phyloP scores from a whole-genome alignment of 2,113 vertebrate species.

The Oryzias melastigma region DNA sequence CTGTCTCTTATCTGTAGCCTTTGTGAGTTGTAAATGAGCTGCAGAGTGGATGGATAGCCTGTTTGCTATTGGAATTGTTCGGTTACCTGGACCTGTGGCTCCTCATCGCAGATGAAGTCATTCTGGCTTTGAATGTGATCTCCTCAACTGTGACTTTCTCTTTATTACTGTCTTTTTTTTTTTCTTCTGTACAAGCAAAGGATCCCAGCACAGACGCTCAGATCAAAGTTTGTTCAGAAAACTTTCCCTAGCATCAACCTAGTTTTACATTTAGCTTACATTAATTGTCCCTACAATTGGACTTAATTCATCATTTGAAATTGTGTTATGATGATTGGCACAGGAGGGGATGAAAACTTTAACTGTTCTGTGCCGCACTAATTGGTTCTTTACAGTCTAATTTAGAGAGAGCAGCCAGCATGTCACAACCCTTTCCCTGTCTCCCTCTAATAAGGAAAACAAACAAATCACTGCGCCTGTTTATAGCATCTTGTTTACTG shows the following conservation, averaged over 20 bases:
- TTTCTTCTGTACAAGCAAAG: slow-evolving; percentile 7
- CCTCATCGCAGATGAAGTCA: slow-evolving; percentile 30
- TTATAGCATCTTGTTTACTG: slow-evolving; percentile 43
- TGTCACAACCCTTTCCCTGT: slow-evolving; percentile 36
- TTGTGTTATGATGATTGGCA: slow-evolving; percentile 75
- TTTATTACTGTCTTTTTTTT: slow-evolving; percentile 2
- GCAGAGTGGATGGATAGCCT: slow-evolving; percentile 22
- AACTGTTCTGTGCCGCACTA: slow-evolving; percentile 46
- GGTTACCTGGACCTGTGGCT: slow-evolving; percentile 30
- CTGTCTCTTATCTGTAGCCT: slow-evolving; percentile 47
- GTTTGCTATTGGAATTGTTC: slow-evolving; percentile 37
- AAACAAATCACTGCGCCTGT: slow-evolving; percentile 48
- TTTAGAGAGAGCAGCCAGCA: slow-evolving; percentile 48
- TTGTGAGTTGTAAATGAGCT: slow-evolving; percentile 50
- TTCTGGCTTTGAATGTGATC: slow-evolving; percentile 37
- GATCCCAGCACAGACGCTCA: slow-evolving; percentile 18
- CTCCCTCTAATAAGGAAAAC: slow-evolving; percentile 50
- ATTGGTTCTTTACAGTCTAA: slow-evolving; percentile 60
- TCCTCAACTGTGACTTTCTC: slow-evolving; percentile 20
- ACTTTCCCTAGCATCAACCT: not conserved
- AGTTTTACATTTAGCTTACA: slow-evolving; percentile 42
- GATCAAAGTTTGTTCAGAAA: slow-evolving; percentile 13
- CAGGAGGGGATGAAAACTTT: slow-evolving; percentile 53
- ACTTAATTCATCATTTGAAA: slow-evolving; percentile 68
- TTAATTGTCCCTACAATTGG: slow-evolving; percentile 66